Base-by-base conservation (phyloP, 1,140 invertebrate genomes). In the Caenorhabditis brenneri region DNA sequence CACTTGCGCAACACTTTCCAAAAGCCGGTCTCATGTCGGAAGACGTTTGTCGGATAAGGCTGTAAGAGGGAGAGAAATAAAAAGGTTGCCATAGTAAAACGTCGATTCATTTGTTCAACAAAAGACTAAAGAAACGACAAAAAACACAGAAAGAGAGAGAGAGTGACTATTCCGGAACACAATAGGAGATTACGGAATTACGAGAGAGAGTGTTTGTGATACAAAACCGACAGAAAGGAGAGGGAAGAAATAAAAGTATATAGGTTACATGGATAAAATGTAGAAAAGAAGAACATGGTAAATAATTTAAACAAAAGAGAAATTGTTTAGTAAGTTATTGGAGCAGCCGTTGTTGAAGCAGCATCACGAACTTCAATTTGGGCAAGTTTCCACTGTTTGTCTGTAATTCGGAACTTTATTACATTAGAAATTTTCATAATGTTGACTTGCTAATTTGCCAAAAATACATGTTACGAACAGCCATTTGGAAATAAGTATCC, bases 71-170 rank as follows among this genome's bases (percentile, higher is more conserved):
- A n/a, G n/a, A n/a, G n/a, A n/a, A n/a, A n/a, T n/a, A n/a, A n/a
- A n/a, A n/a, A n/a, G 24, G 53, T 33, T 39, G n/a, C 65, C 36
- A 74, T 74, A 74, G 65, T 42, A 74, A 74, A 74, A 39, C 9
- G 36, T 42, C n/a, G 36, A 74, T 74, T 74, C 65, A 74, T 74
- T 74, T 74, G 65, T 74, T 74, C 65, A 22, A 74, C 65, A 74
- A 74, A 24, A 24, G 65, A 15, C 22, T 19, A 36, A 42, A n/a
- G 9, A 9, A n/a, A 15, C 1, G 58, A 33, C 31, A 65, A 65
- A 65, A 65, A 33, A 65, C 58, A 51, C 29, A 42, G 5, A 74
- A 12, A 36, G 42, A 16, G n/a, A n/a, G n/a, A n/a, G n/a, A n/a
- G n/a, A n/a, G n/a, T n/a, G 29, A 74, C 65, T 27, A 29, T 74